phyloP scores from a whole-genome alignment of 2,113 vertebrate genomes.

The Lophura nycthemera region DNA sequence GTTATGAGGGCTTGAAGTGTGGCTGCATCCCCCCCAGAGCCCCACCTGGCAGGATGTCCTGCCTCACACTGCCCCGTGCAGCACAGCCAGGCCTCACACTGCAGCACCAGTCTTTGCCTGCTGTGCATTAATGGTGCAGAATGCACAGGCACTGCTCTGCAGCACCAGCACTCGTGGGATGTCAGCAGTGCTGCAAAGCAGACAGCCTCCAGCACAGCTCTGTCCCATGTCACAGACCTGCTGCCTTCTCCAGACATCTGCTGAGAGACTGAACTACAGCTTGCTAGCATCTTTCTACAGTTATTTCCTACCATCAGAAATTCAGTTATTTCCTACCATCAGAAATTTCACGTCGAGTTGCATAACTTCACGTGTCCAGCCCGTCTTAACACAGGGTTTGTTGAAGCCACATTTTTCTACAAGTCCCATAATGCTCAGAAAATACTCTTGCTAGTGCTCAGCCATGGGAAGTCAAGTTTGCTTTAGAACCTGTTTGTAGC shows the following conservation, averaged over 20 bases:
- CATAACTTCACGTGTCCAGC: fast-evolving
- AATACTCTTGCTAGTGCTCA: neutral
- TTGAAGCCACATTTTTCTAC: neutral
- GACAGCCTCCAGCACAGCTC: neutral
- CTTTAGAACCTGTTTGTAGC: neutral
- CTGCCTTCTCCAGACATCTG: neutral
- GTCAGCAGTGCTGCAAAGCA: neutral
- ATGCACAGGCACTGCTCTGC: neutral
- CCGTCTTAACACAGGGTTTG: neutral
- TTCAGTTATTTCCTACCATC: neutral
- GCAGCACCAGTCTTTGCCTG: neutral
- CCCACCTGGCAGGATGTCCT: neutral
- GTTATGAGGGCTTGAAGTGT: neutral
- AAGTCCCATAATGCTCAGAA: neutral
- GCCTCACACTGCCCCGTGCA: neutral
- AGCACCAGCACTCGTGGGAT: neutral
- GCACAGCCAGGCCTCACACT: neutral
- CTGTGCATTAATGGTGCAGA: neutral
- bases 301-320: neutral
- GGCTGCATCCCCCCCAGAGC: neutral
- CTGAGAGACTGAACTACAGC: neutral
- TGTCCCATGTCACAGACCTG: neutral
- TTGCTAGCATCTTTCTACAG: neutral
- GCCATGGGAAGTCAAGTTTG: fast-evolving
- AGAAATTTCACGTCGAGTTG: neutral